These are phyloP conservation scores for Parapristionchus giblindavisi DNA, from an alignment of 2,888 invertebrate genomes.

Conservation along the genomic window DNA sequence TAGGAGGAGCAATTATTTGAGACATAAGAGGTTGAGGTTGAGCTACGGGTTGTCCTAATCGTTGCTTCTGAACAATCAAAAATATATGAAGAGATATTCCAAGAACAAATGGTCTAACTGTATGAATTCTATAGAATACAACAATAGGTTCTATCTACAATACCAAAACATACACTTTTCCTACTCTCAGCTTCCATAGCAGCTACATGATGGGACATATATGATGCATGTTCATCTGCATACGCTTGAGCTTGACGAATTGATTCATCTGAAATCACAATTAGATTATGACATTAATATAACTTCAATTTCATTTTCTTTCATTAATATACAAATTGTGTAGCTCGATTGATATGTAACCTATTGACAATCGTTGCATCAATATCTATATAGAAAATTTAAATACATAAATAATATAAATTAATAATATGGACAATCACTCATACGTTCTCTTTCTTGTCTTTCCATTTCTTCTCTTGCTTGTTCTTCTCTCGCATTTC, in stretches of 20 bases:
- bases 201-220: conserved; percentile 36
- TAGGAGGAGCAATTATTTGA: conserved; percentile 9
- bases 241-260: conserved; percentile 30
- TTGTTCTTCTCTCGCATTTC: conserved; percentile 24
- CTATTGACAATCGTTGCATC: not conserved
- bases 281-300: not conserved
- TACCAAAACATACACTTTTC: not conserved
- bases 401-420: not conserved
- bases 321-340: not conserved
- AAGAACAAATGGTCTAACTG: not conserved
- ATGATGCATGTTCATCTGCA: conserved; percentile 30
- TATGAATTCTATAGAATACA: not conserved
- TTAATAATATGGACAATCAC: not conserved
- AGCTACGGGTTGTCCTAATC: not conserved
- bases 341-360: not conserved
- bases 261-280: conserved; percentile 19
- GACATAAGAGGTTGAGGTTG: conserved; percentile 9
- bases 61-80: not conserved
- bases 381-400: not conserved
- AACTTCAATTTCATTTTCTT: not conserved
- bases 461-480: conserved; percentile 36
- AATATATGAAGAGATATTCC: not conserved
- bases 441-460: conserved; percentile 24
- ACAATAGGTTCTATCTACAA: not conserved
- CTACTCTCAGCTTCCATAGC: conserved; percentile 34